A percentile compares a stretch with the other conserved stretches of the same genome.
Evolutionary conservation across 1,140 invertebrate species (phyloP).

Genomic region (Fopius arisanus): DNA sequence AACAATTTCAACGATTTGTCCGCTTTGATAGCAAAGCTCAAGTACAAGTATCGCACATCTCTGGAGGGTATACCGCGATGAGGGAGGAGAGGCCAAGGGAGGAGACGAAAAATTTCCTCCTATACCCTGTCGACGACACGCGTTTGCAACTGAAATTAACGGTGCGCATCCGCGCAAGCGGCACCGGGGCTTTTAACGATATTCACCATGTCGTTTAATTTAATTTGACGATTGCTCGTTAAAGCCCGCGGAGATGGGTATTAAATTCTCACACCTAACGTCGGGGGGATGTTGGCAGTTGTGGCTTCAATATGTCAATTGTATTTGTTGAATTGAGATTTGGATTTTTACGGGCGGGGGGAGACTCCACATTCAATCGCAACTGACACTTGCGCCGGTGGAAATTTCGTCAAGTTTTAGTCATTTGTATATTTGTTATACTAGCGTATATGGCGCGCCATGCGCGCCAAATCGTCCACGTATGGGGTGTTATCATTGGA

Average conservation of each 20-base stretch:
- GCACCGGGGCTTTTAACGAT: slow-evolving; percentile 42
- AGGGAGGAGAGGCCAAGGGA: background rate
- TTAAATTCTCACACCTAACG: slow-evolving; percentile 46
- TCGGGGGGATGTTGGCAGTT: background rate
- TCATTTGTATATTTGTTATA: no score
- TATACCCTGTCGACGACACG: background rate
- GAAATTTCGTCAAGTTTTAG: no score
- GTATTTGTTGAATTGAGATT: background rate
- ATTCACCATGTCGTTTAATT: slow-evolving; percentile 54
- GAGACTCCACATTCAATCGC: slow-evolving; percentile 9
- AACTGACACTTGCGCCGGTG: no score
- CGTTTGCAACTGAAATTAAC: slow-evolving; percentile 39
- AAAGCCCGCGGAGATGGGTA: slow-evolving; percentile 41
- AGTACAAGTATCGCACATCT: slow-evolving; percentile 26
- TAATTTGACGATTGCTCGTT: slow-evolving; percentile 59
- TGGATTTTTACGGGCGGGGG: no score
- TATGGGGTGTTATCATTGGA: no score
- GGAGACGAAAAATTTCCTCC: background rate
- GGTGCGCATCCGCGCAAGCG: slow-evolving; percentile 37
- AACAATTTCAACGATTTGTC: slow-evolving; percentile 31
- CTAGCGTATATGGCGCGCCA: no score
- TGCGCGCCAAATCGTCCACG: no score
- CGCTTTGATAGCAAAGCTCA: slow-evolving; percentile 28
- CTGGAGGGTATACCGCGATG: background rate
- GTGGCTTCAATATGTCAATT: background rate